Conservation (phyloP, 2,888 invertebrate genomes). For the Esperia sulphurella region DNA sequence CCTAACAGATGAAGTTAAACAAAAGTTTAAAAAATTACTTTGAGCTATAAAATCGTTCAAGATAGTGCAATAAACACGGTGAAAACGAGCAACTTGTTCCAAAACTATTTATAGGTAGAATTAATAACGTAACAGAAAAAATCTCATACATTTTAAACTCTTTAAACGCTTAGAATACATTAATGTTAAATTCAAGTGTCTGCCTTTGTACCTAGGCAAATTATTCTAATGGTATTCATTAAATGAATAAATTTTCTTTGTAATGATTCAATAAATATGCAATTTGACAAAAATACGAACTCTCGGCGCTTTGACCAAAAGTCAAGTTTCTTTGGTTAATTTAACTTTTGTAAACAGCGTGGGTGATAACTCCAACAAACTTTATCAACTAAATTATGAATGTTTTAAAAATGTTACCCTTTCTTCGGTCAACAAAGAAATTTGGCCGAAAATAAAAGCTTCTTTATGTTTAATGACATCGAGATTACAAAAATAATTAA, state of each 20-base stretch:
- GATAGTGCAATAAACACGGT: too few species aligned
- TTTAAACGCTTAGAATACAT: neutral
- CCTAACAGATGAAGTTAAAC: too few species aligned
- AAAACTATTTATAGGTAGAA: too few species aligned
- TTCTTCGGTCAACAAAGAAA: conserved; percentile 28
- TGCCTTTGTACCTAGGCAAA: too few species aligned
- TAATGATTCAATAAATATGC: conserved; percentile 7
- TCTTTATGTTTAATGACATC: neutral
- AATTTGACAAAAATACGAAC: conserved; percentile 2
- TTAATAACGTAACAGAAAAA: too few species aligned
- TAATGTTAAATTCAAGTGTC: too few species aligned
- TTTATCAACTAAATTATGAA: conserved; percentile 45
- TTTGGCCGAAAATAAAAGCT: conserved; percentile 3
- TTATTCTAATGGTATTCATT: too few species aligned
- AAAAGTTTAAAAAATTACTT: too few species aligned
- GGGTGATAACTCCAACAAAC: conserved; percentile 22
- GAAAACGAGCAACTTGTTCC: too few species aligned
- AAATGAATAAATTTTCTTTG: too few species aligned
- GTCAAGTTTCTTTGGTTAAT: conserved; percentile 25
- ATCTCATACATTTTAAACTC: too few species aligned
- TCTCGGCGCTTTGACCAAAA: neutral
- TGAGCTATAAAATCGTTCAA: too few species aligned
- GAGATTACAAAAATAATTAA: neutral
- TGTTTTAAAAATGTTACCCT: conserved; percentile 20
- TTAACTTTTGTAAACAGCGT: conserved; percentile 45